Percentiles rank a stretch among this genome's conserved stretches.
Conservation (phyloP, 1,140 invertebrate species). For the Hestina assimilis region DNA sequence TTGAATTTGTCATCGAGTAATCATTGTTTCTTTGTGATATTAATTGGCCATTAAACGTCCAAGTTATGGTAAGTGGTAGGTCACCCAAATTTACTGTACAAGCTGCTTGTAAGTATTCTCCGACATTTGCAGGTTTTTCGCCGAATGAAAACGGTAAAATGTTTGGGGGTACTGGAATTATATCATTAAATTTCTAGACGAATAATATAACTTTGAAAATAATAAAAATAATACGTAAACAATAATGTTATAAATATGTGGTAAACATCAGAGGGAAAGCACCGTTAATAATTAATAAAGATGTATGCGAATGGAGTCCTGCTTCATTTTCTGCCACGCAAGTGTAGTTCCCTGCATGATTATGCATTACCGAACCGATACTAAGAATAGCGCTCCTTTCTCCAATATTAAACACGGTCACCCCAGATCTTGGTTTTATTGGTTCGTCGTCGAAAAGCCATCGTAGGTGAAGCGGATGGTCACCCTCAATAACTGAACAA, state of each 20-base stretch:
- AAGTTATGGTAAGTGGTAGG: constrained; percentile 87
- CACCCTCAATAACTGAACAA: constrained; percentile 88
- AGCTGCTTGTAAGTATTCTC: constrained; percentile 84
- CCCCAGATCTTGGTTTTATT: constrained; percentile 71
- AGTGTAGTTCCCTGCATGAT: constrained; percentile 83
- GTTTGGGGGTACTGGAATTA: constrained; percentile 79
- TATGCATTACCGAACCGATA: constrained; percentile 81
- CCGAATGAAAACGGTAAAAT: constrained; percentile 81
- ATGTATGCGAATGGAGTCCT: constrained; percentile 72
- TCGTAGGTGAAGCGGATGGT: constrained; percentile 83
- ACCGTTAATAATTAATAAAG: constrained; percentile 81
- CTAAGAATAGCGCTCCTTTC: constrained; percentile 82
- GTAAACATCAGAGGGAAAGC: constrained; percentile 40
- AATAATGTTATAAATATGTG: constrained; percentile 16
- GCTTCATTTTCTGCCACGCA: constrained; percentile 84
- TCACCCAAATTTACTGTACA: constrained; percentile 94
- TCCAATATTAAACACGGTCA: constrained; percentile 80
- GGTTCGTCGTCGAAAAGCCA: constrained; percentile 84
- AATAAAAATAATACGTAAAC: constrained; percentile 26
- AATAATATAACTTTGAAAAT: constrained; percentile 35
- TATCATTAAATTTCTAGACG: constrained; percentile 31
- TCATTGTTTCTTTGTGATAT: constrained; percentile 80
- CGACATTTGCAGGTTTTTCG: constrained; percentile 84
- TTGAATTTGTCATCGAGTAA: constrained; percentile 82
- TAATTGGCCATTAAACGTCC: constrained; percentile 82